Conservation (phyloP, 2,888 invertebrate species). For the Portevinia maculata region DNA sequence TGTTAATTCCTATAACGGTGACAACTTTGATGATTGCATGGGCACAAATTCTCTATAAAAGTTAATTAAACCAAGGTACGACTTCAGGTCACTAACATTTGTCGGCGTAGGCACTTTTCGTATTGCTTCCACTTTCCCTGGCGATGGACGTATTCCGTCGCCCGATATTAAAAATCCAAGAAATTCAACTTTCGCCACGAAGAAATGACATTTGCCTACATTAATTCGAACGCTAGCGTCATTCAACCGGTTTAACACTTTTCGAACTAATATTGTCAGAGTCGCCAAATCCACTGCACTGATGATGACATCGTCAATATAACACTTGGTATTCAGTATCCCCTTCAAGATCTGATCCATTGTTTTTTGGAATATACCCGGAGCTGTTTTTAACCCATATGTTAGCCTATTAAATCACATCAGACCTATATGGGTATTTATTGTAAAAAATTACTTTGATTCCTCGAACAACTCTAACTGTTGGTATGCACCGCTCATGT, state of each 20-base stretch:
- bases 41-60: conserved; percentile 45
- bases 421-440: conserved; percentile 45
- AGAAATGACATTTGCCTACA: background rate
- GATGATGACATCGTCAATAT: conserved; percentile 51
- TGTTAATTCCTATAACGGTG: conserved; percentile 32
- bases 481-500: too few relatives aligned
- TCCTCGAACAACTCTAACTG: too few relatives aligned
- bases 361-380: conserved; percentile 31
- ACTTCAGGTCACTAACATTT: conserved; percentile 35
- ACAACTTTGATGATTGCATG: conserved; percentile 27
- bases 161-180: conserved; percentile 30
- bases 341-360: conserved; percentile 40
- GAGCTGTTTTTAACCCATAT: conserved; percentile 50
- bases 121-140: conserved; percentile 28
- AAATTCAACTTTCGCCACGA: conserved; percentile 32
- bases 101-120: conserved; percentile 26
- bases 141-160: conserved; percentile 31
- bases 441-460: too few relatives aligned
- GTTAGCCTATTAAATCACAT: conserved; percentile 42
- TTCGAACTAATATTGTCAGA: background rate
- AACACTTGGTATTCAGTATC: conserved; percentile 15
- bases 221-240: conserved; percentile 18
- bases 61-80: conserved; percentile 29
- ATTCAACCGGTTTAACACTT: conserved; percentile 15
- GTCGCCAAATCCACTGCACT: background rate